Evolutionary conservation across 2,888 invertebrate species (phyloP).

Genomic region (Tholera decimalis): DNA sequence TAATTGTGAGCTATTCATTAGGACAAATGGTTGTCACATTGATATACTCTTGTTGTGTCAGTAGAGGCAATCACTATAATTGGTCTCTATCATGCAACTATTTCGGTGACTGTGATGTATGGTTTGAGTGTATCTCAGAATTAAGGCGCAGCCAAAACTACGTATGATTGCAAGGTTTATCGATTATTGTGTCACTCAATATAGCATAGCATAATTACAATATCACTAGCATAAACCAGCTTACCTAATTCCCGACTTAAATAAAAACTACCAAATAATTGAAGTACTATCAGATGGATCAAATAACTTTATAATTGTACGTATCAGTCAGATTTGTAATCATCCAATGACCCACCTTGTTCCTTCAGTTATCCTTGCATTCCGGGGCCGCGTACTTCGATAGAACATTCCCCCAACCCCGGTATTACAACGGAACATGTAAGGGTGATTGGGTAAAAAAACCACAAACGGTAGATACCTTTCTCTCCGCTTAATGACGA

Average conservation of each 20-base stretch:
- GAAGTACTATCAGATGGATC: not conserved
- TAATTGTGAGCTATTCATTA: conserved; percentile 43
- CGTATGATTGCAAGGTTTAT: not conserved
- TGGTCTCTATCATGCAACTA: conserved; percentile 20
- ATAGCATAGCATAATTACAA: not conserved
- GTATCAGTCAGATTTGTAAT: too few species aligned
- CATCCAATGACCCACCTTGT: too few species aligned
- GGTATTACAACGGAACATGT: not conserved
- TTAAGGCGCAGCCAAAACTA: not conserved
- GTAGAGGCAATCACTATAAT: conserved; percentile 32
- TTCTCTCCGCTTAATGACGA: not conserved
- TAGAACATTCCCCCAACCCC: too few species aligned
- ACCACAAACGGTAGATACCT: not conserved
- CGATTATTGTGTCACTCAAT: not conserved
- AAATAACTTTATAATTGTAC: too few species aligned
- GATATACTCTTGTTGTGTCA: conserved; percentile 17
- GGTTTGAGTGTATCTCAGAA: not conserved
- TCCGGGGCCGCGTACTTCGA: too few species aligned
- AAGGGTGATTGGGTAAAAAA: conserved; percentile 1
- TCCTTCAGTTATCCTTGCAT: too few species aligned
- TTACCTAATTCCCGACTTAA: not conserved
- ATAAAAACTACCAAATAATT: not conserved
- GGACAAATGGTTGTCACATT: conserved; percentile 40
- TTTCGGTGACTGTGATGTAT: not conserved
- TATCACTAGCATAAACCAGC: not conserved